These are phyloP conservation scores for Byasa hedistus DNA, from an alignment of 2,888 invertebrate genomes.

Conservation along the genomic window DNA sequence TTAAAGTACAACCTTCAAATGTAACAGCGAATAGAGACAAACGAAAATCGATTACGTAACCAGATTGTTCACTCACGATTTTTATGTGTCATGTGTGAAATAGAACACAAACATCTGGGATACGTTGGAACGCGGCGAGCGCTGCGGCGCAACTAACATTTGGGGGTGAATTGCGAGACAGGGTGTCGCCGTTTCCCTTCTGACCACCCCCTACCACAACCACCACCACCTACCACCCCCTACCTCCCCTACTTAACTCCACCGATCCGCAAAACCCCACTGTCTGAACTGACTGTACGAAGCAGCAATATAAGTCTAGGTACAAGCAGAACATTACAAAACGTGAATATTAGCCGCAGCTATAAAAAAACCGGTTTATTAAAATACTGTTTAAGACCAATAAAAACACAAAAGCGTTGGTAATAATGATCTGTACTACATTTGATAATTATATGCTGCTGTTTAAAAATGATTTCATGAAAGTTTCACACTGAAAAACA, in stretches of 20 bases:
- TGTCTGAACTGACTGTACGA: slow-evolving; percentile 55
- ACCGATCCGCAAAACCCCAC: slow-evolving; percentile 43
- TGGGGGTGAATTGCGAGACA: slow-evolving; percentile 42
- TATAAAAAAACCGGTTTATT: no score
- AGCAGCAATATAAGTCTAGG: not conserved
- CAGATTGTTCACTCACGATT: slow-evolving; percentile 60
- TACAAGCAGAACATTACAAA: no score
- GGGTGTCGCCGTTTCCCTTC: slow-evolving; percentile 39
- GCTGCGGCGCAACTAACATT: slow-evolving; percentile 64
- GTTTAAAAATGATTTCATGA: no score
- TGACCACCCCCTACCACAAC: slow-evolving; percentile 25
- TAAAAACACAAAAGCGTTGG: no score
- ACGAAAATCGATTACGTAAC: slow-evolving; percentile 56
- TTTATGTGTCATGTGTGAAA: slow-evolving; percentile 49
- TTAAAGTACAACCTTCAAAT: slow-evolving; percentile 1
- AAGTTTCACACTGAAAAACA: no score
- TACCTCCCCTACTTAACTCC: slow-evolving; percentile 24
- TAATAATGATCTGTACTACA: no score
- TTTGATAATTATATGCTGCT: no score
- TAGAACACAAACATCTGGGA: slow-evolving; percentile 46
- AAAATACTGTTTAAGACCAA: no score
- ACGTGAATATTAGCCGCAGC: no score
- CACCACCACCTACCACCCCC: no score
- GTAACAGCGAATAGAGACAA: slow-evolving; percentile 22
- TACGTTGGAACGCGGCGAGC: slow-evolving; percentile 55